Base-by-base conservation (phyloP, 2,113 vertebrate species). In the Sebastes schlegelii region DNA sequence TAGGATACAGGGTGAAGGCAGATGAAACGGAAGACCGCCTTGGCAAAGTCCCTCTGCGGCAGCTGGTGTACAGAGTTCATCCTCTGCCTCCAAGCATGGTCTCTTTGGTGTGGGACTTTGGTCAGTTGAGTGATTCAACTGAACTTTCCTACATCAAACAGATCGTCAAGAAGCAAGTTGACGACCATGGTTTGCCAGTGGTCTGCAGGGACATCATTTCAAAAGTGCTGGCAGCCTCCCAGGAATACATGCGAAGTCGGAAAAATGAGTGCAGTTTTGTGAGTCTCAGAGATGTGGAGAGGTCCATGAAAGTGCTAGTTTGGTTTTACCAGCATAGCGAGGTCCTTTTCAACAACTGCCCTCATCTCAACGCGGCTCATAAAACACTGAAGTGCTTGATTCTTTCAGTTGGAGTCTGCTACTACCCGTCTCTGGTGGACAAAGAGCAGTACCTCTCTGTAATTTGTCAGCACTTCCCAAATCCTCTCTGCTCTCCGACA, bases 51-150 rank as follows among this genome's bases (percentile, higher is more conserved):
- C 96, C 96, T 49, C 90, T 96, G 83, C 85, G 95, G 54, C 95
- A 96, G 80, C 90, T 96, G 55, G 95, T 96, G 23, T 96, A 96
- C 86, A 73, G 95, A 45, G 96, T 96, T 67, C 95, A 96, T 80
- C 95, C 94, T 7, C 79, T 96, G 63, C 96, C 96, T 54, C 94
- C 96, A 52, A 96, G 96, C 80, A 95, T 96, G 94, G 91, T 93
- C 26, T 94, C 95, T 10, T 90, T 96, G 55, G 95, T 96, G 1
- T 96, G 96, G 96, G 96, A 96, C 66, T 96, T 96, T 90, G 95
- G 96, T 43, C 95, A 96, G 84, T 65, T 96, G 72, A 96, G 91
- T 72, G 92, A 96, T 80, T 74, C 79, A 26, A 91, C 95, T 51
- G 95, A 96, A 77, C 83, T 67, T 14, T 91, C 95, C 17, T 96